Evolutionary conservation across 2,113 vertebrate genomes (phyloP).

Genomic region (Halichoeres trimaculatus): DNA sequence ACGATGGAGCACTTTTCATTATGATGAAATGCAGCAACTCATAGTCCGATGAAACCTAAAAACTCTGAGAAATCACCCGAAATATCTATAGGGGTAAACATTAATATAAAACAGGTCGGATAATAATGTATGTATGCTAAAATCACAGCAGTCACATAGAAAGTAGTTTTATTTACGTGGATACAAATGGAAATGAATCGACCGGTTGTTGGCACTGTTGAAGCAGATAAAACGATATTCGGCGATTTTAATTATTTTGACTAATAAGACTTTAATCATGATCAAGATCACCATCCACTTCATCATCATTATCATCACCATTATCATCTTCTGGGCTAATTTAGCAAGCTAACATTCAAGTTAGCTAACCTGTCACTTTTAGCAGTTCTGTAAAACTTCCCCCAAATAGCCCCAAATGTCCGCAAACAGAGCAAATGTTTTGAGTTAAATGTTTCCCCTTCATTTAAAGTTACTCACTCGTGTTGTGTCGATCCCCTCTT

Average conservation of each 20-base stretch:
- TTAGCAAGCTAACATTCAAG: constrained; percentile 37
- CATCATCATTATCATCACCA: not conserved
- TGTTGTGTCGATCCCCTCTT: not conserved
- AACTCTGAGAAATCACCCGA: too few relatives aligned
- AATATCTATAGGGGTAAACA: too few relatives aligned
- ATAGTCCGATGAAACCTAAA: too few relatives aligned
- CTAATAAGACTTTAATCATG: not conserved
- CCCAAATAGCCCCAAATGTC: not conserved
- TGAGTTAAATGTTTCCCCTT: not conserved
- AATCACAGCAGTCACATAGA: not conserved
- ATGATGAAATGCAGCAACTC: too few relatives aligned
- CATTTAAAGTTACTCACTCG: constrained; percentile 9
- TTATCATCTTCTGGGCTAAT: constrained; percentile 12
- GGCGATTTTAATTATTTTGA: not conserved
- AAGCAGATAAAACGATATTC: too few relatives aligned
- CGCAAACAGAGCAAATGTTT: not conserved
- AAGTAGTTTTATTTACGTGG: not conserved
- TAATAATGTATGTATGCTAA: not conserved
- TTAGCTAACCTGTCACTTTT: not conserved
- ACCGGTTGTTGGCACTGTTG: not conserved
- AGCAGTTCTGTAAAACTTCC: not conserved
- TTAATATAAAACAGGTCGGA: too few relatives aligned
- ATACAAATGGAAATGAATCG: not conserved
- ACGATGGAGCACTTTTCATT: too few relatives aligned
- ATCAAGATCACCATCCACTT: not conserved